Evolutionary conservation across 2,797 vertebrate species (phyloP), one percentile per base, ranked within the genome.

Genomic region (Anabacerthia variegaticeps): DNA sequence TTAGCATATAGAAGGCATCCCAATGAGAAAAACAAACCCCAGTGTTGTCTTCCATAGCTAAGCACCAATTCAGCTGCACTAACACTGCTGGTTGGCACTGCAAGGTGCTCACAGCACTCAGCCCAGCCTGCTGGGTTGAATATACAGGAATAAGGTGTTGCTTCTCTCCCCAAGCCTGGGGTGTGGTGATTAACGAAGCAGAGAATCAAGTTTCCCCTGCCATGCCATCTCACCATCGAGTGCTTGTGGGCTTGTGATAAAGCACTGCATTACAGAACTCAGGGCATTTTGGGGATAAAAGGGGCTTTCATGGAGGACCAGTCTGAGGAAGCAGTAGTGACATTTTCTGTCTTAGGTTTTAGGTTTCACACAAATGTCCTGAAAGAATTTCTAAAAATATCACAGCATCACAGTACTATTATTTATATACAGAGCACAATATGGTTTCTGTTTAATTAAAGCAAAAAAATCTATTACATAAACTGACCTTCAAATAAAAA

Each of bases 1-100:
- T 72, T 68, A 30, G 36, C 0, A 0, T 14, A 4, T 13, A 4
- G 0, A 1, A 72, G 59, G 26, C 21, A 56, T 7, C 17, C 16
- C 9, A 49, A 36, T 0, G 5, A 12, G 43, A 39, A 49, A 52
- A 54, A 28, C 22, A 34, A 54, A 24, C 13, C 28, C 10, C 49
- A 2, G 14, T 10, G 16, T 37, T 19, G 2, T 16, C 46, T 55
- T 39, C 36, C 41, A 7, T 34, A 20, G 44, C 44, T 20, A 23
- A 76, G 30, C 51, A 46, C 58, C 8, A 5, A 5, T 46, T 63
- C 34, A 15, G 15, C 26, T 32, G 16, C 1, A 3, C 23, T 69
- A 30, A 9, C 8, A 4, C n/a, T 6, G 49, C 6, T 19, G 24
- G 19, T 41, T 59, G 59, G 54, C 34, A 2, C 68, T 43, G 48